Evolutionary conservation across 2,797 vertebrate genomes (phyloP), one percentile per base, ranked within the genome.

Genomic region (Semotilus atromaculatus): DNA sequence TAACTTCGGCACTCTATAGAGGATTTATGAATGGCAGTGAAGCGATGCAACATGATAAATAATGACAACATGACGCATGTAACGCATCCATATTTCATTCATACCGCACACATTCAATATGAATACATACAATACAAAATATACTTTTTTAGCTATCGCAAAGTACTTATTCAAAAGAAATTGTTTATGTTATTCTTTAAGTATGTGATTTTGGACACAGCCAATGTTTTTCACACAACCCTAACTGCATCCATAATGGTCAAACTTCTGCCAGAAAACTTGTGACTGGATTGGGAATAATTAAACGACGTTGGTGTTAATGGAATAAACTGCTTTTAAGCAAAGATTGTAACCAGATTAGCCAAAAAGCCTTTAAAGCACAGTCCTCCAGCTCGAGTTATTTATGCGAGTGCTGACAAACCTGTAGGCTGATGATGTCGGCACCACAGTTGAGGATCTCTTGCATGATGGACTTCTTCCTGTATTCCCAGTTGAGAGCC

Each of bases 401-500:
- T 53, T n/a, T 70, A 58, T 67, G 60, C 0, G 9, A 26, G n/a
- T 13, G 38, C 26, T 18, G 21, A n/a, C 93, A 96, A 92, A 98
- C 98, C 97, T 99, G 98, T 92, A 99, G 96, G 92, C 97, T 99
- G 94, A 99, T 97, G 93, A 99, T 97, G 92, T 99, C 98, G 78
- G 98, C 97, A 84, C 95, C 97, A 93, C 97, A 99, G 93, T 93
- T 96, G 91, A 99, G 89, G 88, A 99, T 99, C 95, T 99, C 98
- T 94, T 98, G 97, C 94, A 99, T 99, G 93, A 99, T 99, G 92
- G 96, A 97, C 94, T 99, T 99, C 95, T 99, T 99, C 95, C 98
- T 96, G 95, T 99, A 99, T 86, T 99, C 98, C 98, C 98, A 99
- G 93, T 96, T 98, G 87, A 99, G 92, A 66, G 98, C 98, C 98